Percentiles rank a stretch among this genome's conserved stretches.
Evolutionary conservation across 2,113 vertebrate species (phyloP).

Genomic region (Aleadryas rufinucha): DNA sequence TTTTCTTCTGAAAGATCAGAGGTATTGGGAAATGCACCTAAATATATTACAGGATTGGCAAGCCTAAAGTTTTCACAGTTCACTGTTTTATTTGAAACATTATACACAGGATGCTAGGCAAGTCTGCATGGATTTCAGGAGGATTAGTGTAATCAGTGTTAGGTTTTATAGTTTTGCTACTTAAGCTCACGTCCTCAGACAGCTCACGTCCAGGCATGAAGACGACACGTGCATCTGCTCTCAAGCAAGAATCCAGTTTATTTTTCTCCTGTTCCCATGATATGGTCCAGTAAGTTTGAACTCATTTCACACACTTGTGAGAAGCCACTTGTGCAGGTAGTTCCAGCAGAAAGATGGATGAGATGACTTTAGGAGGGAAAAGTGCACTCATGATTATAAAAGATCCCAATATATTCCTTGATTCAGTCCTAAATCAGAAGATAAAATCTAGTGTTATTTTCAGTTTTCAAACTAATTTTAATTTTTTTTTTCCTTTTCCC

Average conservation of each 20-base stretch:
- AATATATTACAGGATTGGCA: neutral
- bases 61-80: conserved; percentile 11
- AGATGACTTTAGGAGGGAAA: neutral
- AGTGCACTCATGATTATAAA: neutral
- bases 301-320: neutral
- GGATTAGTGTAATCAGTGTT: conserved; percentile 36
- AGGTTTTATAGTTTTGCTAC: neutral
- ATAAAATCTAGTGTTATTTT: neutral
- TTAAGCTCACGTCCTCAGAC: conserved; percentile 23
- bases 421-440: neutral
- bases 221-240: neutral
- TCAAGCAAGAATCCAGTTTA: neutral
- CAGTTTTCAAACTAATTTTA: neutral
- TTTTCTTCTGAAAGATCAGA: conserved; percentile 7
- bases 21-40: neutral
- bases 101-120: neutral
- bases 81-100: conserved; percentile 18
- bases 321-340: neutral
- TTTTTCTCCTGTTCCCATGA: neutral
- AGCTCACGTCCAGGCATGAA: neutral
- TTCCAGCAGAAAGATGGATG: neutral
- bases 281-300: neutral
- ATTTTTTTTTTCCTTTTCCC: neutral
- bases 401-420: neutral
- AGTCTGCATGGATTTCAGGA: neutral